Base-by-base conservation (phyloP, 2,113 vertebrate genomes). In the Apaloderma vittatum region DNA sequence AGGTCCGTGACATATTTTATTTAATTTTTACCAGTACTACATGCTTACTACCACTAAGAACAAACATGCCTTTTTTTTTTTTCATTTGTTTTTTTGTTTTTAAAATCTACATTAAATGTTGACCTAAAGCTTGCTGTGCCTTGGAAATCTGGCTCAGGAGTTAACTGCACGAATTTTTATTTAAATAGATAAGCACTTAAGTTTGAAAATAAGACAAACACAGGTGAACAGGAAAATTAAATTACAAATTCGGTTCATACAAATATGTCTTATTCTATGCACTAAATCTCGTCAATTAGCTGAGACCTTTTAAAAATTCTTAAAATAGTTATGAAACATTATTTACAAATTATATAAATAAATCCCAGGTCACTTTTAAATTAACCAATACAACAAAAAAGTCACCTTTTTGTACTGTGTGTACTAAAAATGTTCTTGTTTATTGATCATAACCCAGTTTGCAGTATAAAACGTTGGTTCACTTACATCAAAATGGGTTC, bases 341-440 rank as follows among this genome's bases (percentile, higher is more conserved):
- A 98, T 98, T 98, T 98, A 98, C 97, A 98, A 97, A 97, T 96
- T 90, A 96, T 97, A 98, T 98, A 98, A 98, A 98, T 97, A 98
- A 98, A 95, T 89, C 68, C n/a, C 86, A 97, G 85, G 90, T 94
- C 86, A 97, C 81, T 96, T 93, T 81, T 93, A 96, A 97, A 93
- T 96, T 97, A 96, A 96, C 76, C 76, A 85, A 80, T 94, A 76
- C 81, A 94, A 94, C 85, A 96, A 92, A 97, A 93, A 94, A 95
- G 74, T 95, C 93, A 95, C 87, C 86, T 97, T 97, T 96, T 94
- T 92, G 86, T 95, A 75, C 88, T 87, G 92, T 23, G 85, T 94
- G 79, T 94, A 97, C 96, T 94, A 96, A 97, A 97, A 97, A 97
- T 93, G 97, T 96, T 97, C 88, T 98, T 96, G 96, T 98, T 98